Evolutionary conservation across 2,113 vertebrate genomes (phyloP), one percentile per base, ranked within the genome.

Genomic region (Cheilinus undulatus): DNA sequence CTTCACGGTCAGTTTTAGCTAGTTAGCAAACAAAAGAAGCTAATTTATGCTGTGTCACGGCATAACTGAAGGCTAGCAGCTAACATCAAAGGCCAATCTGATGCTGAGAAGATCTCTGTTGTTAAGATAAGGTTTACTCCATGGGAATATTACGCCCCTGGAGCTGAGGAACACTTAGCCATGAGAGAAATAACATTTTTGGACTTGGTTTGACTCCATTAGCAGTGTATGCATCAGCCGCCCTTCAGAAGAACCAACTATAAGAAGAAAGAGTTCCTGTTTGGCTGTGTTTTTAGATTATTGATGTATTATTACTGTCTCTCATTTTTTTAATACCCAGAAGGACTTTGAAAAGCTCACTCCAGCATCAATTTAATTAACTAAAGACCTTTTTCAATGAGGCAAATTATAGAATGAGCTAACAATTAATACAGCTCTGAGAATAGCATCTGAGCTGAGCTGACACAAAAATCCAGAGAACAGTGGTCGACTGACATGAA

Each of bases 321-420:
- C 65, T 63, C 69, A 58, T 84, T 87, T 84, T 87, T 74, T 69
- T 83, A 61, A 60, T 66, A 71, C 43, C 78, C 73, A 42, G 78
- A 81, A 58, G 78, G 76, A 82, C 86, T 92, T 90, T 83, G 67
- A 85, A 86, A 90, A 88, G 79, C 81, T 91, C 78, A 84, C 57
- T 86, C 86, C 70, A 57, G 67, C 80, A 92, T 88, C 91, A 89
- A 80, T 92, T 92, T 92, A 93, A 92, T 91, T 87, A 91, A 84
- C 79, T 75, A 76, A 87, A 86, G 86, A 87, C 89, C 83, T 86
- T 88, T 88, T n/a, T 82, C 91, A 92, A 92, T 91, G 84, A 91
- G 86, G 86, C 86, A 84, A 89, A 91, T 90, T 72, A 79, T 82
- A 85, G 78, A 82, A 86, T 20, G 67, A 68, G 78, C 65, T 62